phyloP scores from a whole-genome alignment of 2,113 vertebrate species.

The Oxygymnocypris stewartii region DNA sequence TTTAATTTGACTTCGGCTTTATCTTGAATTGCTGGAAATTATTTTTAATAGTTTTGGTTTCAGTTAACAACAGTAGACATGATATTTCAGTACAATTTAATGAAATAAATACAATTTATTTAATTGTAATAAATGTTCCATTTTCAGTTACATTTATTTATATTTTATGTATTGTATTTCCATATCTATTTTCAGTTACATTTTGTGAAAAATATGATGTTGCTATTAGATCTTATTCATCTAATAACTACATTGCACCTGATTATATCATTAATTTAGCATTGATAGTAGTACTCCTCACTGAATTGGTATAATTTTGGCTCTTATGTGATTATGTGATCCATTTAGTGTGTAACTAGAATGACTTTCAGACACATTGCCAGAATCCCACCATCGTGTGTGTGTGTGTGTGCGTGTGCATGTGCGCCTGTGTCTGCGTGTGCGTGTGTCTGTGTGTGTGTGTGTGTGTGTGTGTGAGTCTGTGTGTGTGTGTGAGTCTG shows the following conservation, averaged over 20 bases:
- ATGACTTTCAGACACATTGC: not conserved
- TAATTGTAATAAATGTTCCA: too few species aligned
- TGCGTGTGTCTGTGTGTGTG: too few species aligned
- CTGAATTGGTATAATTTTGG: not conserved
- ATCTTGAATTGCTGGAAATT: not conserved
- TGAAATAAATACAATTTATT: too few species aligned
- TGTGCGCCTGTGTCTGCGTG: too few species aligned
- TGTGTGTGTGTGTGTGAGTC: too few species aligned
- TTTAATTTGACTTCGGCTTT: not conserved
- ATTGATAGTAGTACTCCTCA: not conserved
- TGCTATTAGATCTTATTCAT: not conserved
- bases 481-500: not conserved
- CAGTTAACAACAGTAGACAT: not conserved
- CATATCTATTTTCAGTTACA: not conserved
- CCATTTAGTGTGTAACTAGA: slow-evolving; percentile 1
- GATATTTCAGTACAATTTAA: too few species aligned
- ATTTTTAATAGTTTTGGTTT: too few species aligned
- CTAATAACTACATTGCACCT: not conserved
- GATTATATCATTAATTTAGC: not conserved
- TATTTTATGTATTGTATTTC: not conserved
- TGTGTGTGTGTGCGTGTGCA: not conserved
- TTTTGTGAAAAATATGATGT: not conserved
- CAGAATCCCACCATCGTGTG: not conserved
- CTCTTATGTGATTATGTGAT: not conserved
- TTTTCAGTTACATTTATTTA: not conserved